Base-by-base conservation (phyloP, 30 jellyfish, hydroid and myxozoan species). In the Chrysaora quinquecirrha region DNA sequence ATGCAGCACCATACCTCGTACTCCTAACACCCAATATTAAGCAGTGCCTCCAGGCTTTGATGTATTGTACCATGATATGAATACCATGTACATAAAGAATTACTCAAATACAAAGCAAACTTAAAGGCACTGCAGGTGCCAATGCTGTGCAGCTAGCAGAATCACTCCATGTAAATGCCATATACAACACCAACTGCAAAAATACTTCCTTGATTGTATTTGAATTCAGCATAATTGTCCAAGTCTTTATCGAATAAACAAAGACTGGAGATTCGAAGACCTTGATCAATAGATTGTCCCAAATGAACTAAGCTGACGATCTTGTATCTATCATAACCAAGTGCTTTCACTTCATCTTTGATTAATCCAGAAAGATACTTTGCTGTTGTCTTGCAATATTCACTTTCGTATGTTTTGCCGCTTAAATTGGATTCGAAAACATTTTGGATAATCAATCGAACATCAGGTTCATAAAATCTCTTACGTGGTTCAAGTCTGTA, bases 101-200 rank as follows among this genome's bases (percentile, higher is more conserved):
- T n/a, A n/a, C n/a, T n/a, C n/a, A n/a, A n/a, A n/a, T n/a, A n/a
- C n/a, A n/a, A n/a, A n/a, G n/a, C n/a, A n/a, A n/a, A n/a, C n/a
- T n/a, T n/a, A n/a, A n/a, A n/a, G n/a, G n/a, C n/a, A n/a, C n/a
- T n/a, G n/a, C n/a, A n/a, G n/a, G n/a, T n/a, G n/a, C n/a, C n/a
- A n/a, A n/a, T n/a, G n/a, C n/a, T n/a, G n/a, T n/a, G n/a, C n/a
- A n/a, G n/a, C n/a, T n/a, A n/a, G n/a, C n/a, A n/a, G n/a, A 66
- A 43, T 30, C 43, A 71, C 71, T 71, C 84, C 84, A 38, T 46
- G 50, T 38, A 71, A 46, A 71, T 43, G 19, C 84, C 84, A 49
- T 71, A 71, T 1, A 71, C 84, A 71, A 71, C 71, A 24, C 84
- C 84, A 49, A 49, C 48, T 16, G 84, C 84, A 71, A 71, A 46